Evolutionary conservation across 2,797 vertebrate species (phyloP), one percentile per base, ranked within the genome.

Genomic region (Xiphophorus birchmanni): DNA sequence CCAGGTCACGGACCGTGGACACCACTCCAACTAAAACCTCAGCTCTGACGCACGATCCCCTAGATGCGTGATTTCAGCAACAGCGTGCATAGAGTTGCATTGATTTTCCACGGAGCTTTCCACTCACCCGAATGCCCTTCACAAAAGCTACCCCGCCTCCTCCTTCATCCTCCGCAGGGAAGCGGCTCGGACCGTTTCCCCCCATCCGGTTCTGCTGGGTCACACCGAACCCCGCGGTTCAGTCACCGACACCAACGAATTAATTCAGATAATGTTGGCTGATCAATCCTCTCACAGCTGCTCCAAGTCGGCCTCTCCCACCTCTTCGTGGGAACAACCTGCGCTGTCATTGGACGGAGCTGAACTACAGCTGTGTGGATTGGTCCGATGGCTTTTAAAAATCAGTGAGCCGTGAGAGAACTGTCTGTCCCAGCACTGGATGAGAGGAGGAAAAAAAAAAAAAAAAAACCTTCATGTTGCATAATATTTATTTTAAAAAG

Each of bases 81-180:
- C 32, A 40, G 18, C 7, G 35, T 21, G 63, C 35, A 2, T 3
- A 3, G 52, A 54, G 52, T 26, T 9, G 52, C 23, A 23, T 4
- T 23, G 40, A 13, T 15, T 48, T 65, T 44, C 18, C 40, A 35
- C 63, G 0, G 77, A 42, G 73, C 60, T 40, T 18, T 71, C 26
- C 82, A 94, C 95, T 96, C 90, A 96, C 95, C 94, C 94, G 87
- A 42, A 96, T 94, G 90, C 95, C 95, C 92, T 95, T 94, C 89
- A 96, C 87, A 79, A 95, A 90, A 47, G 82, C 87, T 0, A 95
- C 71, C 56, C 92, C 90, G 52, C 89, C 89, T 54, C 90, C 89
- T n/a, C 72, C 84, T 65, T 81, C 89, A 15, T 91, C 84, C 29
- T 93, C 93, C 12, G 65, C 54, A 4, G 91, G 52, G 78, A 92